Evolutionary conservation across 2,888 invertebrate genomes (phyloP), one percentile per base, ranked within the genome.

Genomic region (Eupithecia inturbata): DNA sequence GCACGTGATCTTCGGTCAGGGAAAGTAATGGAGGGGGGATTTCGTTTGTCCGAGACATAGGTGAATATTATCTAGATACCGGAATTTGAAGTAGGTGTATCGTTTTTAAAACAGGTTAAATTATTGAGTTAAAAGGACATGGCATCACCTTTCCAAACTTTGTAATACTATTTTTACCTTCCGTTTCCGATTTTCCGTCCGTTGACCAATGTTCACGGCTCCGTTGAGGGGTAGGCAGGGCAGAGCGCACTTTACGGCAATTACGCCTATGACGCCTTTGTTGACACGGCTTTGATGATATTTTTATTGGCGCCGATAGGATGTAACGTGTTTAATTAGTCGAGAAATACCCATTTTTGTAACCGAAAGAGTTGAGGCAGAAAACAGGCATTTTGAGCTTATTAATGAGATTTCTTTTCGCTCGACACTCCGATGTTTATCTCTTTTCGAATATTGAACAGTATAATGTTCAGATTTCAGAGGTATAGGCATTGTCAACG

Each of bases 261-360:
- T 88, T 89, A 88, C 83, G 86, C 86, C 88, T 87, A 87, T 81
- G 80, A 74, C 68, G 78, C 82, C 84, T 87, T 84, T 85, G 83
- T 82, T 83, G 79, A 81, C 75, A 72, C 81, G 81, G 83, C 85
- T 83, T 82, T 79, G 78, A 73, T 26, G 73, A 75, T 84, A 81
- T 77, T 84, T 86, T 85, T 83, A 84, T 81, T 82, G 78, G 76
- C 74, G 75, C 41, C 71, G 71, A 75, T 73, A 75, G 73, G 76
- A 73, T 76, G 68, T 71, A 70, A 75, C 63, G 68, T 70, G 76
- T 36, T 76, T 76, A 76, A 76, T 76, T 76, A 71, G 73, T 66
- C 73, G 72, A 72, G 72, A 75, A 72, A 70, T 64, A 72, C 62
- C 62, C 31, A n/a, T 2, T 26, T 73, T 67, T 70, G 63, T 67